Evolutionary conservation across 1,140 invertebrate species (phyloP).

Genomic region (Linepithema humile): DNA sequence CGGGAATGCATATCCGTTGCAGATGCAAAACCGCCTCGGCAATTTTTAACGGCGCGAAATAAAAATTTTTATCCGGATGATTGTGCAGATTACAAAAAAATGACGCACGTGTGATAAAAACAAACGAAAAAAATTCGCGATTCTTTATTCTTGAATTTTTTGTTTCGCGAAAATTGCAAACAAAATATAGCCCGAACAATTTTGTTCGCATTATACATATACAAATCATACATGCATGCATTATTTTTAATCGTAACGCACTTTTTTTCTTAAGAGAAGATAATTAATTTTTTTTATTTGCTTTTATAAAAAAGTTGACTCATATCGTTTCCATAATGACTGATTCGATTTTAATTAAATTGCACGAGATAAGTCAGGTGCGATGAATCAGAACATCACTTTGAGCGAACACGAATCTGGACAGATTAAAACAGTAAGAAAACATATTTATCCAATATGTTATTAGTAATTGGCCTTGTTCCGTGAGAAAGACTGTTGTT

Average conservation of each 20-base stretch:
- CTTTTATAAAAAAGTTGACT: slow-evolving; percentile 5
- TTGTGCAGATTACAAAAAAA: not conserved
- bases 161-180: not conserved
- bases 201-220: not conserved
- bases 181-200: not conserved
- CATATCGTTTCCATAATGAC: not conserved
- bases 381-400: slow-evolving; percentile 20
- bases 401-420: not conserved
- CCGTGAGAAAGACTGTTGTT: slow-evolving; percentile 1
- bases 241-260: not conserved
- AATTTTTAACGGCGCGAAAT: not conserved
- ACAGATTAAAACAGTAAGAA: not conserved
- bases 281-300: not conserved
- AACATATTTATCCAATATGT: not conserved
- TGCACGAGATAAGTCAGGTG: not conserved
- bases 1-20: slow-evolving; percentile 3
- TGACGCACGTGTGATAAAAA: not conserved
- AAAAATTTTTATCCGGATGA: slow-evolving; percentile 20
- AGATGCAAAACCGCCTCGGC: not conserved
- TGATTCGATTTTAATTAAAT: slow-evolving; percentile 17
- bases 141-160: not conserved
- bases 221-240: not conserved
- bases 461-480: slow-evolving; percentile 14
- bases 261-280: not conserved
- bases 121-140: not conserved